Percentiles rank a stretch among this genome's conserved stretches.
phyloP scores from a whole-genome alignment of 2,113 vertebrate species.

The Phaethornis superciliosus region DNA sequence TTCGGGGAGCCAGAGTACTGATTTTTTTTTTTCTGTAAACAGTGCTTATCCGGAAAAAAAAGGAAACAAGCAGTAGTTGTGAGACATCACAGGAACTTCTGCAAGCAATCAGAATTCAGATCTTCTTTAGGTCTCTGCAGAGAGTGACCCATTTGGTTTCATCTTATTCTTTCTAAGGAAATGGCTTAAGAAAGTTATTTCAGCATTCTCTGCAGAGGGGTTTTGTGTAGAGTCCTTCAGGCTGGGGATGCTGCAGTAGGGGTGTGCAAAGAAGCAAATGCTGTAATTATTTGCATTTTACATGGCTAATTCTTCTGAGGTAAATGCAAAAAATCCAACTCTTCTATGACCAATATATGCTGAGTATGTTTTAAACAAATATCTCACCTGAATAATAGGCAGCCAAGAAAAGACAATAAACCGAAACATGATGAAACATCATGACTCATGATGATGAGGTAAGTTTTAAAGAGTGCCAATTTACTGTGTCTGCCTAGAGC shows the following conservation, averaged over 20 bases:
- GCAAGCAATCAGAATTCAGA: not conserved
- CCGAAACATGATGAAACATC: not conserved
- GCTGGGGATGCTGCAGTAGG: not conserved
- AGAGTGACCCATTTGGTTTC: not conserved
- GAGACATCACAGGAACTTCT: not conserved
- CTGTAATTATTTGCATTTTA: not conserved
- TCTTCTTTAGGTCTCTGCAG: not conserved
- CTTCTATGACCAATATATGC: not conserved
- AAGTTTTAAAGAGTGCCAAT: not conserved
- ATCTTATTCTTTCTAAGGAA: not conserved
- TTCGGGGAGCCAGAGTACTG: not conserved
- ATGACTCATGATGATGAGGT: not conserved
- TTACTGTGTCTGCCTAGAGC: not conserved
- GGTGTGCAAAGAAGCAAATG: not conserved
- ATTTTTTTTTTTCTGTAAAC: not conserved
- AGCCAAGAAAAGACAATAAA: not conserved
- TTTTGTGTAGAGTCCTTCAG: not conserved
- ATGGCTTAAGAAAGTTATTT: not conserved
- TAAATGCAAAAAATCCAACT: not conserved
- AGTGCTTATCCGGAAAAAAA: not conserved
- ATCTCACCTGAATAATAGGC: not conserved
- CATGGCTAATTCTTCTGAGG: not conserved
- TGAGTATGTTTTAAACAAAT: not conserved
- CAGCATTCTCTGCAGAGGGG: not conserved
- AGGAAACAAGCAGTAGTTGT: not conserved